Conservation (phyloP, 2,888 invertebrate genomes). For the Urechis unicinctus region DNA sequence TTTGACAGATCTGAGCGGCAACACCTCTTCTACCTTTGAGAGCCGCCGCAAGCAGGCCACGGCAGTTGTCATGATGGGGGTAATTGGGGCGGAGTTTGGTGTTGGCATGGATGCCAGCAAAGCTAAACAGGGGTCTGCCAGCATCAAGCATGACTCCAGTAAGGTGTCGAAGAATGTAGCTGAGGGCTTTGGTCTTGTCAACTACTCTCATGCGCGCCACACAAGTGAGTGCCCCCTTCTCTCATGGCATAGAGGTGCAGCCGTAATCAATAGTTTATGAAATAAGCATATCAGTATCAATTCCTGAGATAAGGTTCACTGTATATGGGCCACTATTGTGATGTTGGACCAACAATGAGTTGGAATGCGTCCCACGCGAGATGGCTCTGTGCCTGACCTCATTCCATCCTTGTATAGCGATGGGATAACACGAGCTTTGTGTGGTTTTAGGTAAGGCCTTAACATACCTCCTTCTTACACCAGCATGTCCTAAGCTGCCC, state of each 20-base stretch:
- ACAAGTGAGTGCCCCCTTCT: conserved; percentile 74
- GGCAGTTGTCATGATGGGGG: conserved; percentile 90
- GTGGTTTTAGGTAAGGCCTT: conserved; percentile 76
- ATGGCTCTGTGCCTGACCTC: too few relatives aligned
- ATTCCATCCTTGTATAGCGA: too few relatives aligned
- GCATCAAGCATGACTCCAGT: conserved; percentile 40
- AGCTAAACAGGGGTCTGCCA: conserved; percentile 48
- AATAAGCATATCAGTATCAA: too few relatives aligned
- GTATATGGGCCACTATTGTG: too few relatives aligned
- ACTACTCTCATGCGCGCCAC: conserved; percentile 81
- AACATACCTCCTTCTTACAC: conserved; percentile 82
- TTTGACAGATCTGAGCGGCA: not conserved
- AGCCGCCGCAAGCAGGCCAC: conserved; percentile 82
- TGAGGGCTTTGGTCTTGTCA: conserved; percentile 74
- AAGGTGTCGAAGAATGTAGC: conserved; percentile 59
- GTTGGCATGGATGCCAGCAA: conserved; percentile 71
- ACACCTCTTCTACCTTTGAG: conserved; percentile 27
- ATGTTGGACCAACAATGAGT: conserved; percentile 2
- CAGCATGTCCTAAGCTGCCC: conserved; percentile 73
- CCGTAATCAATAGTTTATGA: too few relatives aligned
- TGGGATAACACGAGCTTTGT: too few relatives aligned
- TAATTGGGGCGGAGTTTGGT: conserved; percentile 97
- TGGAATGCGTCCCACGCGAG: not conserved
- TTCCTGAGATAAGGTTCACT: too few relatives aligned
- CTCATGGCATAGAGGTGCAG: too few relatives aligned